phyloP scores from a whole-genome alignment of 2,113 vertebrate genomes.

The Pelmatolapia mariae region DNA sequence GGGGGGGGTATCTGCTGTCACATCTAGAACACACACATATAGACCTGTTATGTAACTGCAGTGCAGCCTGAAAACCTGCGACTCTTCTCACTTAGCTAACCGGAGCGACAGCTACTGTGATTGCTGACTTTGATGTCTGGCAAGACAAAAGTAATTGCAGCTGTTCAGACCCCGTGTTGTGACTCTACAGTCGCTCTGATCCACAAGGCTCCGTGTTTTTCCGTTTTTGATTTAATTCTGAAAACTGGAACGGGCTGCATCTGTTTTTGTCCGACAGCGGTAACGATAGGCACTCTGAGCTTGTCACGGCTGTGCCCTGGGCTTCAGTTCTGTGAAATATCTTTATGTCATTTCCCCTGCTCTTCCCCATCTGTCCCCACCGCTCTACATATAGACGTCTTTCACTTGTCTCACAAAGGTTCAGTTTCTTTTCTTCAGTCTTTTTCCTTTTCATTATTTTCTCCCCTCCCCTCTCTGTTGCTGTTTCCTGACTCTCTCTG shows the following conservation, averaged over 20 bases:
- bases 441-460: neutral
- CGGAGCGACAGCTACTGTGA: neutral
- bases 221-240: neutral
- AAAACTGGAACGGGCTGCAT: neutral
- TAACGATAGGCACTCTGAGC: constrained; percentile 17
- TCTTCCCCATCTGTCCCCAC: neutral
- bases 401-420: constrained; percentile 10
- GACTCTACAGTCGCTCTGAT: neutral
- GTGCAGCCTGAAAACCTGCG: neutral
- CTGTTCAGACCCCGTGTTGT: neutral
- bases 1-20: constrained; percentile 7
- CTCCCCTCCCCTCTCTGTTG: neutral
- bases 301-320: neutral
- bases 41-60: constrained; percentile 30
- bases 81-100: neutral
- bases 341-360: constrained; percentile 15
- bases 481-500: neutral
- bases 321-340: constrained; percentile 26
- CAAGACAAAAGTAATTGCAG: neutral
- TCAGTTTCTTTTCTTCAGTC: neutral
- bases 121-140: constrained; percentile 8
- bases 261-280: constrained; percentile 1
- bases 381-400: neutral
- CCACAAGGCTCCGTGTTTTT: neutral
- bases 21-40: neutral